Percentiles rank a stretch among this genome's conserved stretches.
Evolutionary conservation across 2,113 vertebrate genomes (phyloP).

Genomic region (Sinocyclocheilus rhinocerous): DNA sequence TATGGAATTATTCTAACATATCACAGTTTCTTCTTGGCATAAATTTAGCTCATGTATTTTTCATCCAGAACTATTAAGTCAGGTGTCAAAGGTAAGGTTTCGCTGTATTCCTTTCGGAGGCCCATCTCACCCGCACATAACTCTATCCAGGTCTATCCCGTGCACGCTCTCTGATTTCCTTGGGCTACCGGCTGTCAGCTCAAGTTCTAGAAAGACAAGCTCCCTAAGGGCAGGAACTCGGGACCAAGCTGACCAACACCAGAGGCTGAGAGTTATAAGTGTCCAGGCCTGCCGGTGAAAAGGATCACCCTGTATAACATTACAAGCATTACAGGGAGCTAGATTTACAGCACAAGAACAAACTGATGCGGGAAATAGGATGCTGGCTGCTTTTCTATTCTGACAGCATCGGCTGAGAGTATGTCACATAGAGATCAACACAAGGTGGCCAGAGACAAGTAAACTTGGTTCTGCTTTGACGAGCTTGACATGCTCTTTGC

Average conservation of each 20-base stretch:
- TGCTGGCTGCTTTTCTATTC: conserved; percentile 48
- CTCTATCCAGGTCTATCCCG: conserved; percentile 44
- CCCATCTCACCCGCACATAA: neutral
- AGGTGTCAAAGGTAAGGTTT: conserved; percentile 9
- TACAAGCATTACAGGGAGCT: conserved; percentile 63
- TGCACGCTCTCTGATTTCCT: conserved; percentile 53
- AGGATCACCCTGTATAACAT: conserved; percentile 64
- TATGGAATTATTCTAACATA: neutral
- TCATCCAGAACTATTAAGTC: conserved; percentile 32
- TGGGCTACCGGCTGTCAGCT: conserved; percentile 39
- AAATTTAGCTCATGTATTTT: conserved; percentile 46
- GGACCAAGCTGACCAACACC: conserved; percentile 47
- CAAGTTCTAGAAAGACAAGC: conserved; percentile 53
- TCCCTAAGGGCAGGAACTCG: conserved; percentile 38
- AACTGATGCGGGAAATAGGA: conserved; percentile 52
- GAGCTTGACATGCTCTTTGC: neutral
- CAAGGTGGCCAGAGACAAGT: conserved; percentile 32
- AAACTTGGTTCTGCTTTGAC: conserved; percentile 54
- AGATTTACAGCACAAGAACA: conserved; percentile 56
- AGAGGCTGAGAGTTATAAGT: conserved; percentile 57
- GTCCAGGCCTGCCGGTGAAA: conserved; percentile 56
- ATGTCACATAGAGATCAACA: conserved; percentile 28
- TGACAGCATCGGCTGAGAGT: conserved; percentile 35
- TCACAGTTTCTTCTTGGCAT: conserved; percentile 3
- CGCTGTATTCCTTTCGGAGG: conserved; percentile 16